A percentile compares a stretch with the other conserved stretches of the same genome.
Conservation (phyloP, 2,797 vertebrate species). For the Onychomys arenicola region DNA sequence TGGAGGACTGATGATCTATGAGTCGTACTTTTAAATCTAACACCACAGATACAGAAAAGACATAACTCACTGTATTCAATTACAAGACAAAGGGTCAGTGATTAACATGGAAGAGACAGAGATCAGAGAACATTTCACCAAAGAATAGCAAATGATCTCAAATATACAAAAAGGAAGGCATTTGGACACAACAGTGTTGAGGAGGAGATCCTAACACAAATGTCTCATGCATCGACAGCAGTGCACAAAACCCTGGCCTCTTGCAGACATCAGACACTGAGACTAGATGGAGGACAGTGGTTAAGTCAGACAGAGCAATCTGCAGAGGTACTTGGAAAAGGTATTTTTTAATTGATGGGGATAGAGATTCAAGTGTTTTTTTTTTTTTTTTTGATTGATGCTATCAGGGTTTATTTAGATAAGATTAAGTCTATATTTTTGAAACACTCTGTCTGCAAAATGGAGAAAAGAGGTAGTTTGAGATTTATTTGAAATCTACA, state of each 20-base stretch:
- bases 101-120: not conserved
- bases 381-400: not conserved
- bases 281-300: not conserved
- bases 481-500: not conserved
- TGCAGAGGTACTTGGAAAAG: not conserved
- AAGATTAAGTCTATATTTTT: not conserved
- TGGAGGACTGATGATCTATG: constrained; percentile 9
- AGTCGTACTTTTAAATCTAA: constrained; percentile 12
- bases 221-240: not conserved
- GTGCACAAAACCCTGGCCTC: not conserved
- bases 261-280: not conserved
- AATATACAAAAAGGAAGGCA: not conserved
- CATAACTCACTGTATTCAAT: not conserved
- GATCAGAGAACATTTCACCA: not conserved
- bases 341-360: not conserved
- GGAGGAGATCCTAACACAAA: not conserved
- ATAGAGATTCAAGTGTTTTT: not conserved
- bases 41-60: not conserved
- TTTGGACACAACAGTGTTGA: not conserved
- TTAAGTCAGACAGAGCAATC: not conserved
- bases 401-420: not conserved
- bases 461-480: not conserved
- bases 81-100: not conserved
- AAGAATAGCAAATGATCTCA: not conserved
- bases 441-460: not conserved